Evolutionary conservation across 2,113 vertebrate species (phyloP).

Genomic region (Lates calcarifer): DNA sequence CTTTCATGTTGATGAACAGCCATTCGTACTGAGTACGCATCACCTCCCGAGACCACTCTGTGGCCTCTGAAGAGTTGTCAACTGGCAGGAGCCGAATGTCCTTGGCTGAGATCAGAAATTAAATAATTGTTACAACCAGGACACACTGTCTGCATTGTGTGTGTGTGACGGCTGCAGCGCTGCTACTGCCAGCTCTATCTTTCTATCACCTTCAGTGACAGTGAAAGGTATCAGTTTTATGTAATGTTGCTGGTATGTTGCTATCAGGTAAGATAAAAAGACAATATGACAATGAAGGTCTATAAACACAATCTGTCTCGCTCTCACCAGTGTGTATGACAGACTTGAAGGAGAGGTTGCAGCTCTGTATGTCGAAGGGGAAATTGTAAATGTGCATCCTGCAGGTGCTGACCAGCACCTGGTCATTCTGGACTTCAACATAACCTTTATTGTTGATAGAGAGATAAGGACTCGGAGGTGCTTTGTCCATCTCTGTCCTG

Average conservation of each 20-base stretch:
- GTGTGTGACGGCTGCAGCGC: too few species aligned
- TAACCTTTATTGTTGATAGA: conserved; percentile 53
- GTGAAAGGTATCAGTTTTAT: too few species aligned
- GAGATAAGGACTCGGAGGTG: conserved; percentile 67
- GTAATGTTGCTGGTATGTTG: too few species aligned
- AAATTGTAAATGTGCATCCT: conserved; percentile 74
- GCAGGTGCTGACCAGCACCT: conserved; percentile 77
- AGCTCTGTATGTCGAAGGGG: conserved; percentile 77
- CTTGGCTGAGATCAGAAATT: conserved; percentile 33
- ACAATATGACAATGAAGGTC: too few species aligned
- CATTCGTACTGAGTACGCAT: conserved; percentile 71
- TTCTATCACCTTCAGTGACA: too few species aligned
- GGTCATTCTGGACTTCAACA: conserved; percentile 63
- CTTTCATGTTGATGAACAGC: conserved; percentile 61
- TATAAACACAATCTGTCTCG: not conserved
- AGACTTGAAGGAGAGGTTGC: conserved; percentile 74
- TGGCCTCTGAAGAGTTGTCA: conserved; percentile 67
- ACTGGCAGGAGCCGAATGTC: conserved; percentile 54
- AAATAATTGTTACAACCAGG: too few species aligned
- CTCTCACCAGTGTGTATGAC: conserved; percentile 62
- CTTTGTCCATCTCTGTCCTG: conserved; percentile 77
- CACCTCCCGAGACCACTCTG: conserved; percentile 48
- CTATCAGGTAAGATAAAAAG: too few species aligned
- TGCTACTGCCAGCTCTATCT: too few species aligned
- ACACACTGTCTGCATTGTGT: too few species aligned